Conservation (phyloP, 2,888 invertebrate genomes). For the Pegoplata infirma region DNA sequence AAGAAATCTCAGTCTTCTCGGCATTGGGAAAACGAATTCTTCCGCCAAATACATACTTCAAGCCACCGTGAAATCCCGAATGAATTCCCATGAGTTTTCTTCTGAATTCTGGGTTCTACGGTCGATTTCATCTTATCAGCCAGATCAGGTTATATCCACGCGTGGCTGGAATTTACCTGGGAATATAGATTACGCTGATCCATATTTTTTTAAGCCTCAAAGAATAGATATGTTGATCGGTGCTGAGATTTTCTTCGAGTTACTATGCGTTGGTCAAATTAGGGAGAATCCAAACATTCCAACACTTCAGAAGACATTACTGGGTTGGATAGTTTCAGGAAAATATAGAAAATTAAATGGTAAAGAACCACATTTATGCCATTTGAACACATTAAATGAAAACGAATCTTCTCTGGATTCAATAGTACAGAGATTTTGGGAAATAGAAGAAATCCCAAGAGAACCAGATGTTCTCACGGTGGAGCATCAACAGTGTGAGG, state of each 20-base stretch:
- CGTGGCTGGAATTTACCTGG: conserved; percentile 30
- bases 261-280: conserved; percentile 31
- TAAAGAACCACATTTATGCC: background rate
- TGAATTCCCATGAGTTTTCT: conserved; percentile 10
- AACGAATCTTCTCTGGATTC: conserved; percentile 14
- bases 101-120: conserved; percentile 18
- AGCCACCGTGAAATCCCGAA: conserved; percentile 13
- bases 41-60: background rate
- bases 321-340: conserved; percentile 48
- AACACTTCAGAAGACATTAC: conserved; percentile 29
- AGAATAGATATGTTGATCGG: conserved; percentile 24
- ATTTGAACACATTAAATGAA: conserved; percentile 1
- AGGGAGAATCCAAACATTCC: conserved; percentile 9
- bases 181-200: conserved; percentile 52
- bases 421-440: conserved; percentile 46
- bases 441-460: conserved; percentile 24
- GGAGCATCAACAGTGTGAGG: conserved; percentile 51
- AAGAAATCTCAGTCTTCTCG: background rate
- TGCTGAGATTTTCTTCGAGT: conserved; percentile 32
- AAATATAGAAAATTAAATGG: background rate
- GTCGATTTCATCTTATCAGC: conserved; percentile 16
- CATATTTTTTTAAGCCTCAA: conserved; percentile 40
- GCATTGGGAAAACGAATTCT: conserved; percentile 1
- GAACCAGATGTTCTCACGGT: background rate
- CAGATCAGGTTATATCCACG: conserved; percentile 6